Conservation (phyloP, 1,140 invertebrate species). For the Palaemon carinicauda region DNA sequence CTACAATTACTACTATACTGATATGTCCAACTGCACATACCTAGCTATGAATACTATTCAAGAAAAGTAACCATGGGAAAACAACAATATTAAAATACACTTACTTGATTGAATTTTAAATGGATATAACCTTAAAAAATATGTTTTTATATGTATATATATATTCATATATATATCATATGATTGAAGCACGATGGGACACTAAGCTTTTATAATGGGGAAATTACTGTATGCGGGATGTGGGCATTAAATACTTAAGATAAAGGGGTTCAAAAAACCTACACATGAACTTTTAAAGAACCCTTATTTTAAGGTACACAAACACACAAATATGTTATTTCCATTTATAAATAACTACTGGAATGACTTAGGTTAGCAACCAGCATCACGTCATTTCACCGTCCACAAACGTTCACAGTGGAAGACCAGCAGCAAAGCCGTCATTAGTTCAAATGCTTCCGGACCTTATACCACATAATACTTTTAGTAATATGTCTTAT, state of each 20-base stretch:
- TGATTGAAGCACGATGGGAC: constrained; percentile 39
- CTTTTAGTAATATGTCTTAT: not conserved
- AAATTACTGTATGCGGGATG: constrained; percentile 32
- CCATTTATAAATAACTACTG: constrained; percentile 46
- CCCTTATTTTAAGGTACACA: constrained; percentile 29
- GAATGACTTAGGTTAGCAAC: constrained; percentile 53
- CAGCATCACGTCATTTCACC: constrained; percentile 32
- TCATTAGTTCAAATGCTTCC: not conserved
- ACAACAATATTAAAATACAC: constrained; percentile 51
- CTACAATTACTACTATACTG: constrained; percentile 49
- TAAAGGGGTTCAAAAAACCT: constrained; percentile 49
- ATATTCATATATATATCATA: constrained; percentile 28
- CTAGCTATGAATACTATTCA: constrained; percentile 50
- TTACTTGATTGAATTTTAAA: constrained; percentile 46
- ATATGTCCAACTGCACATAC: constrained; percentile 55
- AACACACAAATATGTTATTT: constrained; percentile 40
- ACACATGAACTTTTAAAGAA: constrained; percentile 34
- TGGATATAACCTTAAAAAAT: constrained; percentile 51
- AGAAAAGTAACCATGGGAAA: constrained; percentile 49
- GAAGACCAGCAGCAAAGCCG: constrained; percentile 45
- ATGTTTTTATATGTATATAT: constrained; percentile 30
- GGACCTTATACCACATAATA: not conserved
- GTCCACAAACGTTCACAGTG: constrained; percentile 47
- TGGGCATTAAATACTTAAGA: constrained; percentile 47
- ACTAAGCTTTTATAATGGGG: constrained; percentile 41